Conservation (phyloP, 2,888 invertebrate genomes). For the Nineta flava region DNA sequence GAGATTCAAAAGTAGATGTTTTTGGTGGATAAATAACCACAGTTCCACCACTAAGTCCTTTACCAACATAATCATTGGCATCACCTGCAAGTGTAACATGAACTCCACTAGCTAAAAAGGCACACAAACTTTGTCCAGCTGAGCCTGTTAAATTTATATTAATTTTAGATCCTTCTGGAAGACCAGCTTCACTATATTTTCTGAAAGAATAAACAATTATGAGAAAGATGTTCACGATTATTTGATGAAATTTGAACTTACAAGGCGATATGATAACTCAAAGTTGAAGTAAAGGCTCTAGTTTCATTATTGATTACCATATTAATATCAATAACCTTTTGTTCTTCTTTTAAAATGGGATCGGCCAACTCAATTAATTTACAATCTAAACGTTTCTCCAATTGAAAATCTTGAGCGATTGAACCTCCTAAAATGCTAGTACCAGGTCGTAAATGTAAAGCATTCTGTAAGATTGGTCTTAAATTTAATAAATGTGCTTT, state of each 20-base stretch:
- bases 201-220: conserved; percentile 28
- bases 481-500: conserved; percentile 81
- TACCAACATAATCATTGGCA: conserved; percentile 94
- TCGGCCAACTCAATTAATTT: conserved; percentile 54
- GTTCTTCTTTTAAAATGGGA: conserved; percentile 57
- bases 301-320: conserved; percentile 82
- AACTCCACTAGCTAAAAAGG: conserved; percentile 84
- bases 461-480: conserved; percentile 72
- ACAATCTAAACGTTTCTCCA: conserved; percentile 72
- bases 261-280: conserved; percentile 92
- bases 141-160: conserved; percentile 77
- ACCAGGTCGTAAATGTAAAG: conserved; percentile 75
- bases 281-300: conserved; percentile 82
- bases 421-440: conserved; percentile 84
- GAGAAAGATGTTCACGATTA: background rate
- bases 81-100: conserved; percentile 88
- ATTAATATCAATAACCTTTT: conserved; percentile 49
- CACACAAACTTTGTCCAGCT: conserved; percentile 98
- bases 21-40: conserved; percentile 78
- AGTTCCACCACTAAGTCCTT: conserved; percentile 16
- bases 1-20: conserved; percentile 71
- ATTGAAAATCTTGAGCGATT: conserved; percentile 69
- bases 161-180: conserved; percentile 61
- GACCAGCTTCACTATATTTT: conserved; percentile 72
- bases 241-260: conserved; percentile 28